phyloP scores from a whole-genome alignment of 1,140 invertebrate genomes.

The Trachelipus rathkii region DNA sequence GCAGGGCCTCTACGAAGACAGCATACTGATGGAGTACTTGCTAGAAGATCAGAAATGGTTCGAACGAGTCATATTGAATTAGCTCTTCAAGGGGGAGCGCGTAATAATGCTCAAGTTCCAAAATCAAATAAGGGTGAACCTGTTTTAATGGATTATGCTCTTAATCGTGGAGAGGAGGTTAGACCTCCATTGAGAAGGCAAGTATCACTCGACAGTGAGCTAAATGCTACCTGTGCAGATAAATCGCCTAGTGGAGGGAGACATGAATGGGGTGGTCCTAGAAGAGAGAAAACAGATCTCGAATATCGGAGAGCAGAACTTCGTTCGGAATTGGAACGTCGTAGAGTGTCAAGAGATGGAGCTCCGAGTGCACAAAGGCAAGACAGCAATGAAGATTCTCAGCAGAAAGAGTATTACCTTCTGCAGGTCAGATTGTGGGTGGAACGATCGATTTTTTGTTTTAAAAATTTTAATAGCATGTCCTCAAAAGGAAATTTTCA shows the following conservation, averaged over 20 bases:
- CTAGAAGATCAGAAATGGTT: slow-evolving; percentile 31
- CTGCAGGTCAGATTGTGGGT: slow-evolving; percentile 30
- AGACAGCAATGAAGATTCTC: slow-evolving; percentile 26
- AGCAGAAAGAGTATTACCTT: slow-evolving; percentile 27
- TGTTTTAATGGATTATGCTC: neutral
- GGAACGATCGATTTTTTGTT: neutral
- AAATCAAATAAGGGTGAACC: neutral
- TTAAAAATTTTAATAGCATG: neutral
- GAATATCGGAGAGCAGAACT: slow-evolving; percentile 55
- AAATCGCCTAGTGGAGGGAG: slow-evolving; percentile 26
- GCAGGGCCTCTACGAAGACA: slow-evolving; percentile 35
- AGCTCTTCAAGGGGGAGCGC: slow-evolving; percentile 1
- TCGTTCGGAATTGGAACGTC: slow-evolving; percentile 52
- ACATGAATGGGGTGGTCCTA: slow-evolving; percentile 58
- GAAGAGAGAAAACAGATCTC: slow-evolving; percentile 77
- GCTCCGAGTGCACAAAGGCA: neutral
- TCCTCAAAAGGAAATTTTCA: too few species aligned
- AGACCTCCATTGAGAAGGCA: slow-evolving; percentile 33
- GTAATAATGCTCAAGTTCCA: neutral
- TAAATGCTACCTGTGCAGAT: neutral
- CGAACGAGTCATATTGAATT: neutral
- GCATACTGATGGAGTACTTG: slow-evolving; percentile 38
- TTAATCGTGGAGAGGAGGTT: slow-evolving; percentile 17
- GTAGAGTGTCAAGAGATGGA: slow-evolving; percentile 49
- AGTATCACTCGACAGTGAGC: slow-evolving; percentile 36